Percentiles rank a stretch among this genome's conserved stretches.
Conservation (phyloP, 2,888 invertebrate genomes). For the Branchellion lobata region DNA sequence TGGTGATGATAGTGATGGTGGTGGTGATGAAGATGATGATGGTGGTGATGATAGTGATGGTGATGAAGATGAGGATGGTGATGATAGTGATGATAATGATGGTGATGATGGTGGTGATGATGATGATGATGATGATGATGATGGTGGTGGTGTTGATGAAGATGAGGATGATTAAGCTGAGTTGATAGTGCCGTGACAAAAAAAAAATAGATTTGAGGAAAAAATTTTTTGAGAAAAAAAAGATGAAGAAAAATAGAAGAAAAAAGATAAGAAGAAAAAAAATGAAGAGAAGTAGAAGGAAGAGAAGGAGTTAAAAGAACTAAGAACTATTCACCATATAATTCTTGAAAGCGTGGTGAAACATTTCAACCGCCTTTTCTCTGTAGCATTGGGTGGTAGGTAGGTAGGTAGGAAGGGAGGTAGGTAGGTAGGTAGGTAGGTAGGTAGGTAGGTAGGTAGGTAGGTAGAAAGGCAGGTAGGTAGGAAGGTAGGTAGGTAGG, state of each 20-base stretch:
- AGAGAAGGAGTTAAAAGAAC: too few relatives aligned
- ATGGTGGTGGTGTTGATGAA: not conserved
- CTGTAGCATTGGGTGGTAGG: too few relatives aligned
- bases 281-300: not conserved
- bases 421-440: too few relatives aligned
- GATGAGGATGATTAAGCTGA: not conserved
- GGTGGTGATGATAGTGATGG: not conserved
- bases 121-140: not conserved
- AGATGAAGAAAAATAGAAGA: not conserved
- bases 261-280: not conserved
- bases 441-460: too few relatives aligned
- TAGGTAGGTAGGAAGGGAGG: too few relatives aligned
- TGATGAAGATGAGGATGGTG: slow-evolving; percentile 18
- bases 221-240: too few relatives aligned
- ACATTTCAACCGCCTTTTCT: slow-evolving; percentile 36
- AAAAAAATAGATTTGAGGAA: too few relatives aligned
- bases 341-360: slow-evolving; percentile 38
- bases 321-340: slow-evolving; percentile 33
- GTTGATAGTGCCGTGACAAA: too few relatives aligned
- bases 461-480: too few relatives aligned
- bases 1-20: not conserved
- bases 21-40: not conserved
- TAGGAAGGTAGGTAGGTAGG: too few relatives aligned
- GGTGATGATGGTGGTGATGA: slow-evolving; percentile 22
- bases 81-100: slow-evolving; percentile 1